A percentile compares a stretch with the other conserved stretches of the same genome.
phyloP scores from a whole-genome alignment of 2,113 vertebrate genomes.

The Microtus ochrogaster region DNA sequence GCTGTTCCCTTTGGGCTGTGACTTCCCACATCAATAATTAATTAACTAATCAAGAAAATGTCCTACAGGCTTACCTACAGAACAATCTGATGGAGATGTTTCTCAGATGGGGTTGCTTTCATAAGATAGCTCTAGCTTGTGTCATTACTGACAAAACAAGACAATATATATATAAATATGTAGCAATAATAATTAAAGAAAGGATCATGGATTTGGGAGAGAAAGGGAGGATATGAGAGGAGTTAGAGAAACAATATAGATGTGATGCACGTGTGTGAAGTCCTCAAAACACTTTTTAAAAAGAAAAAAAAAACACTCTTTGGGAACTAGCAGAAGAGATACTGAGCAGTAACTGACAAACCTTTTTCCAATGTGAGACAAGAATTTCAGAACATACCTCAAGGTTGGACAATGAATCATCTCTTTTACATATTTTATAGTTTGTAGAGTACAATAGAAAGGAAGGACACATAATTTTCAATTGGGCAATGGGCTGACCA shows the following conservation, averaged over 20 bases:
- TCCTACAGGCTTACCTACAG: not conserved
- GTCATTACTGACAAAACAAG: not conserved
- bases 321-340: not conserved
- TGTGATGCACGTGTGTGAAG: too few species aligned
- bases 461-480: not conserved
- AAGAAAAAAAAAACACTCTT: not conserved
- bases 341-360: not conserved
- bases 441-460: not conserved
- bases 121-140: not conserved
- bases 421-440: not conserved
- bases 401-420: not conserved
- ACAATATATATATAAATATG: not conserved
- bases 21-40: not conserved
- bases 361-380: not conserved
- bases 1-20: not conserved
- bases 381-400: conserved; percentile 17
- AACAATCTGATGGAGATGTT: not conserved
- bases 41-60: not conserved
- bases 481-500: not conserved
- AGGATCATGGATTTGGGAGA: not conserved
- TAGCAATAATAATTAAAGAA: not conserved
- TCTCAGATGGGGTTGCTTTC: not conserved
- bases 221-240: not conserved
- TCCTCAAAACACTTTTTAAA: not conserved
- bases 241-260: not conserved